phyloP scores from a whole-genome alignment of 2,113 vertebrate species.

The western clawed frog (Xenopus tropicalis) region UCB_Xtro_10.0 CM004449.2:11362001-11362500 shows the following conservation, averaged over 20 bases:
- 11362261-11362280: constrained; percentile 22
- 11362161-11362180: constrained; percentile 6
- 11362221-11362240: constrained; percentile 1
- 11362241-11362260: constrained; percentile 1
- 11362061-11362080: constrained; percentile 50
- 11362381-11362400: constrained; percentile 12
- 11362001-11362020: constrained; percentile 37
- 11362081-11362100: constrained; percentile 45
- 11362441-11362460: constrained; percentile 15
- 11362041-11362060: constrained; percentile 43
- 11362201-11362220: constrained; percentile 4
- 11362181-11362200: not conserved
- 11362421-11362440: constrained; percentile 13
- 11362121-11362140: constrained; percentile 51
- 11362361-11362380: constrained; percentile 18
- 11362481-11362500: constrained; percentile 30
- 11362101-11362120: constrained; percentile 49
- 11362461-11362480: constrained; percentile 12
- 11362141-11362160: constrained; percentile 51
- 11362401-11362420: not conserved
- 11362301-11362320: constrained; percentile 26
- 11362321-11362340: constrained; percentile 14
- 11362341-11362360: constrained; percentile 10
- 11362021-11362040: constrained; percentile 46
- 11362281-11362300: constrained; percentile 26